Evolutionary conservation across 2,113 vertebrate species (phyloP), one percentile per base, ranked within the genome.

Genomic region (Stegastes partitus): DNA sequence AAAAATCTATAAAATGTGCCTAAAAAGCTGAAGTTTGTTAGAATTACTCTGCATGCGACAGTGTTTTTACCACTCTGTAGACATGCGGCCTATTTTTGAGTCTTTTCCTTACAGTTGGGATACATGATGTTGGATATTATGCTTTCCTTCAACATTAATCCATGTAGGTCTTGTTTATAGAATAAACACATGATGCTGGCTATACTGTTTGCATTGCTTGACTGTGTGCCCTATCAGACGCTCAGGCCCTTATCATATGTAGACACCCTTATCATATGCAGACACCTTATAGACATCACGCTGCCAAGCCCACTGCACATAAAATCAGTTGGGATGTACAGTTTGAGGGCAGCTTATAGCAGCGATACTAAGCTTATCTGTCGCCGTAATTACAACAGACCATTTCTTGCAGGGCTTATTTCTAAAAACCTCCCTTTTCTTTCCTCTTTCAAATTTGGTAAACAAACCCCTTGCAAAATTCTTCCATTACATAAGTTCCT

Each of bases 391-490:
- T 75, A 68, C 76, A 73, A 75, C 65, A 78, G 51, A 57, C 19
- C 3, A 44, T 64, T 70, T 61, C 57, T 69, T 56, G 19, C 66
- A 34, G 10, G 19, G 19, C 55, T 49, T 26, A 66, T 21, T 3
- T 65, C 34, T 16, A 21, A 57, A 34, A 63, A 63, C 26, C 51
- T 64, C 16, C 51, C 18, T 45, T 68, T 63, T 73, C 26, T 68
- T 83, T 62, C 59, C 49, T 72, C 61, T 65, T 50, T 54, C 55
- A 44, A 18, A 31, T 47, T 79, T 18, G 34, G 53, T 67, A 80
- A 80, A 70, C 44, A 67, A 31, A 55, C 47, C n/a, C 37, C 50
- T 82, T 79, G 70, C 57, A 62, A 57, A 74, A 72, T 22, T 2
- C 22, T 67, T 67, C 71, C 26, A 82, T 73, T 77, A 22, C 59